Base-by-base conservation (phyloP, 2,113 vertebrate genomes). In the Takifugu flavidus region DNA sequence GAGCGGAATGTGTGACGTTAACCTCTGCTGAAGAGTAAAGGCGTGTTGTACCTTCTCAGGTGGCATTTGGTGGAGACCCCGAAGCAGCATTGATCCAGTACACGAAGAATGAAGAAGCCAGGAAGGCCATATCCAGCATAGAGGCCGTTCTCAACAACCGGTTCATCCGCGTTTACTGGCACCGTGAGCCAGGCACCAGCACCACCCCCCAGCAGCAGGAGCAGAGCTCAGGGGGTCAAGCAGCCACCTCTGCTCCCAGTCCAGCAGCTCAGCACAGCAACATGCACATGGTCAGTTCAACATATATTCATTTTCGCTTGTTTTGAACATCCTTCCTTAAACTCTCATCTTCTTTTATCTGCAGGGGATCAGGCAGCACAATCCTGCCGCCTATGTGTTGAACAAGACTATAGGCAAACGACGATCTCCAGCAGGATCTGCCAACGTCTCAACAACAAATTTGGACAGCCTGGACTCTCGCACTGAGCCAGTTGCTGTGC, bases 91-190 rank as follows among this genome's bases (percentile, higher is more conserved):
- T 99, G 12, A 98, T 98, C 76, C 96, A 99, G 54, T 98, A 98
- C 78, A 80, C 96, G 4, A 92, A 86, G 26, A 96, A 98, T 0
- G 95, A 97, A 0, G 95, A 99, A 82, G 96, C 97, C 10, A 87
- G 94, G 45, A 91, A 94, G 79, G 96, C 97, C 0, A 98, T 99
- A 74, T 97, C 95, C 72, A 98, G 95, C 83, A 95, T 80, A 0
- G 94, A 96, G 85, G 96, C 97, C 0, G 97, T 99, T 62, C 92
- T 99, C 44, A 96, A 98, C 83, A 99, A 98, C 67, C 90, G 96
- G 2, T 99, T 99, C 49, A 99, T 99, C 74, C 82, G 94, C 44
- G 95, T 99, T 6, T 89, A 95, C 67, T 99, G 97, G 97, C 95
- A 99, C 77, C 89, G 94, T 6, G 95, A 98, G 66, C 76, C 88